Base-by-base conservation (phyloP, 2,113 vertebrate species). In the Nannospalax galili region DNA sequence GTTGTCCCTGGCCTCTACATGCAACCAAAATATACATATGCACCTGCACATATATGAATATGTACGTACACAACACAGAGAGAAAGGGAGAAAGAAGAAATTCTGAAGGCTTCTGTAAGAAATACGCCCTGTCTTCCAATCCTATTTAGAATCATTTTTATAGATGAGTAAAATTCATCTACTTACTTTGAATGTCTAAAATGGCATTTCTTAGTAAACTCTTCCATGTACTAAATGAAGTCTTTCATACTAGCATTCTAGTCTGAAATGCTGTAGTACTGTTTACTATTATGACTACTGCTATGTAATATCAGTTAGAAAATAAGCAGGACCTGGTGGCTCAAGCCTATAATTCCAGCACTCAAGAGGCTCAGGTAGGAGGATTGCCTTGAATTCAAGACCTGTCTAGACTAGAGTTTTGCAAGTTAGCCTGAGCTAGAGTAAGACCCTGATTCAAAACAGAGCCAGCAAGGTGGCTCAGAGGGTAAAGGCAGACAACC, bases 201-300 rank as follows among this genome's bases (percentile, higher is more conserved):
- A 20, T 64, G 30, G 30, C 40, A 88, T 7, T n/a, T 87, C 58
- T 42, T 19, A 58, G 35, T 40, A 37, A 92, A 88, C 37, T 2
- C 16, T 78, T 56, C 48, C 56, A 95, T 62, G 64, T 67, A 88
- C 48, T 88, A 93, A 84, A 82, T 95, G 60, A 60, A 95, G 88
- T 5, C 37, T 42, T 67, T 89, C 10, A 78, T 94, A 75, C 52
- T n/a, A n/a, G n/a, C n/a, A n/a, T n/a, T 70, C 90, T 22, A 88
- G 70, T 95, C n/a, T 94, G 65, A n/a, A n/a, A n/a, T n/a, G 67
- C 58, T 84, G 79, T 30, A 88, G 24, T 40, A 84, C 7, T 70
- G 28, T 69, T 90, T 52, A 62, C 11, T 77, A 80, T 40, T 62
- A 94, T 40, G 8, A 84, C 42, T 90, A 78, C 88, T 90, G 22